phyloP scores from a whole-genome alignment of 2,797 vertebrate species.

The Danio choprae region DNA sequence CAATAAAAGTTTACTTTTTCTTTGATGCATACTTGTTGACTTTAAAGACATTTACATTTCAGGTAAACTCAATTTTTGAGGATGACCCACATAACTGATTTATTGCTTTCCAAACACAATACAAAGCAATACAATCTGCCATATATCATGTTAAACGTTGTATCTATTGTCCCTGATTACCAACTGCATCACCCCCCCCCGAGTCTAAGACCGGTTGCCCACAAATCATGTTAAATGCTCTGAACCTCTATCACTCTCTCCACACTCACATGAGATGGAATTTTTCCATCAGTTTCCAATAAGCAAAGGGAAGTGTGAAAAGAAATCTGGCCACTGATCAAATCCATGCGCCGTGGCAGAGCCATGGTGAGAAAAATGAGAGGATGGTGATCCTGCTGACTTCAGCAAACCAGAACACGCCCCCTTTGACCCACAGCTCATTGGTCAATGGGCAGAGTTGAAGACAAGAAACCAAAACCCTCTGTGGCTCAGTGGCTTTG shows the following conservation, averaged over 20 bases:
- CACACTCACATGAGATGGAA: conserved; percentile 31
- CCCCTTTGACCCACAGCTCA: conserved; percentile 32
- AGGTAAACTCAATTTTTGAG: neutral
- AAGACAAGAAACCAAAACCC: conserved; percentile 25
- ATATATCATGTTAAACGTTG: conserved; percentile 7
- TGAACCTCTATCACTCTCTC: conserved; percentile 23
- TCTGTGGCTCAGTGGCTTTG: neutral
- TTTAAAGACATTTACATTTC: neutral
- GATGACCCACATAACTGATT: neutral
- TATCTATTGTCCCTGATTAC: conserved; percentile 22
- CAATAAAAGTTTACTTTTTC: neutral
- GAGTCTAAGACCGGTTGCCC: conserved; percentile 10
- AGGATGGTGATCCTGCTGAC: conserved; percentile 60
- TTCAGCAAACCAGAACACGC: conserved; percentile 57
- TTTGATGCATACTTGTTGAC: neutral
- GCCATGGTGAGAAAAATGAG: conserved; percentile 54
- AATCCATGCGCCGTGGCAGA: conserved; percentile 49
- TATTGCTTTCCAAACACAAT: conserved; percentile 1
- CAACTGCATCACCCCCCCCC: conserved; percentile 32
- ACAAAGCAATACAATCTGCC: neutral
- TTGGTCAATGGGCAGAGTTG: conserved; percentile 41
- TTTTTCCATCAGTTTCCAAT: conserved; percentile 56
- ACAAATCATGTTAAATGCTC: conserved; percentile 49
- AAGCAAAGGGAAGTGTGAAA: conserved; percentile 60
- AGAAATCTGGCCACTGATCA: conserved; percentile 59